phyloP scores from a whole-genome alignment of 2,797 vertebrate species.

The Acipenser oxyrinchus region DNA sequence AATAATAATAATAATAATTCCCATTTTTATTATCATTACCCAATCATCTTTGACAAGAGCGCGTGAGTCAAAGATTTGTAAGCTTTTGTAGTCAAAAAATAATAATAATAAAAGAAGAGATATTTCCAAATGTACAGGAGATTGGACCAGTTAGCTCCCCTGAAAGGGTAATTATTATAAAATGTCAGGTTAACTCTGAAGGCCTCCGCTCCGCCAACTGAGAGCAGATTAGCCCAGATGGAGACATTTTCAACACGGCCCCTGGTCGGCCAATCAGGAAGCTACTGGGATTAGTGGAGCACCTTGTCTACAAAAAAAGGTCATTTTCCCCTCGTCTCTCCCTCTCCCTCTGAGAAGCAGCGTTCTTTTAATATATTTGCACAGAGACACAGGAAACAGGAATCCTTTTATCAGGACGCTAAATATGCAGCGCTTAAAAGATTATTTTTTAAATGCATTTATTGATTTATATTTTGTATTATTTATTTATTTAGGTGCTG shows the following conservation, averaged over 20 bases:
- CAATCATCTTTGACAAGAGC: too few relatives aligned
- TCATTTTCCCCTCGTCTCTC: conserved; percentile 70
- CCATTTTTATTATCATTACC: too few relatives aligned
- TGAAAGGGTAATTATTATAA: conserved; percentile 84
- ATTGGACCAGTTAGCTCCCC: conserved; percentile 65
- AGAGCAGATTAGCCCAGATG: conserved; percentile 81
- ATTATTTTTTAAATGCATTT: conserved; percentile 20
- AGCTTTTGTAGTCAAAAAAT: conserved; percentile 22
- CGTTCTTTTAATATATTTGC: conserved; percentile 46
- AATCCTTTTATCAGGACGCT: conserved; percentile 66
- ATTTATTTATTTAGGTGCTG: too few relatives aligned
- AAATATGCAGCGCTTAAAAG: conserved; percentile 68
- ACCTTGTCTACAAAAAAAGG: conserved; percentile 80
- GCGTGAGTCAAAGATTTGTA: conserved; percentile 46
- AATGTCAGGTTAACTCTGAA: conserved; percentile 85
- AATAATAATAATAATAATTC: too few relatives aligned
- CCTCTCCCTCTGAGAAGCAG: conserved; percentile 52
- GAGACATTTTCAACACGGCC: conserved; percentile 80
- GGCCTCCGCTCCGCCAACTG: conserved; percentile 75
- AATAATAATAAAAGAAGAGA: conserved; percentile 46
- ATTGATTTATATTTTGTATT: too few relatives aligned
- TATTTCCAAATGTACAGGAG: conserved; percentile 66
- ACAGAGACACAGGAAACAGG: conserved; percentile 53
- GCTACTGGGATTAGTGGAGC: conserved; percentile 77
- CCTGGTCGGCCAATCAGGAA: conserved; percentile 68